phyloP scores from a whole-genome alignment of 2,113 vertebrate species.

The Cinclus mexicanus region DNA sequence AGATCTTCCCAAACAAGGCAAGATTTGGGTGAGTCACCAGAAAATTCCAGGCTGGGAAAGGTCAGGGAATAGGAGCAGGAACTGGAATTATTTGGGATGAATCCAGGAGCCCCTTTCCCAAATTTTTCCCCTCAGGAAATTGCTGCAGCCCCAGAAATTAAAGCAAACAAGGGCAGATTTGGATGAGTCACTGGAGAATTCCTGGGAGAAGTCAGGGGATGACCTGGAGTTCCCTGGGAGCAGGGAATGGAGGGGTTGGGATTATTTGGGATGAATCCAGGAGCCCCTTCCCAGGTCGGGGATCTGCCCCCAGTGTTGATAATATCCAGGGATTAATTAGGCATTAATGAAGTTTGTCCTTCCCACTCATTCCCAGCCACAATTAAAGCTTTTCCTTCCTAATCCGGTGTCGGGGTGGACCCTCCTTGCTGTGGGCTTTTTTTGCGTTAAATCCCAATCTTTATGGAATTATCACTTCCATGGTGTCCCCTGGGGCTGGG shows the following conservation, averaged over 20 bases:
- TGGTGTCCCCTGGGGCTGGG: background rate
- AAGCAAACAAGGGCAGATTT: rapidly evolving
- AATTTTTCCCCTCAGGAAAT: rapidly evolving
- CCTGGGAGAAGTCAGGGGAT: background rate
- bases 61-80: background rate
- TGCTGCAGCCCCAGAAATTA: rapidly evolving
- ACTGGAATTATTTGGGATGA: background rate
- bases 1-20: background rate
- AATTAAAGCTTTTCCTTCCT: background rate
- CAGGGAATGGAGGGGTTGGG: background rate
- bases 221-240: too few species aligned
- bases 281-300: background rate
- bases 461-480: rapidly evolving
- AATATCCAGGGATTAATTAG: background rate
- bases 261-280: background rate
- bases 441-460: background rate
- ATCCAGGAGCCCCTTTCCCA: background rate
- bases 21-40: background rate
- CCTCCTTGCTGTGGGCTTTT: too few species aligned
- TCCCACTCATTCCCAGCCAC: rapidly evolving
- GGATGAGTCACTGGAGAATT: background rate
- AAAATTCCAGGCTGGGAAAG: background rate
- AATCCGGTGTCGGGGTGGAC: rapidly evolving
- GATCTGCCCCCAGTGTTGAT: rapidly evolving
- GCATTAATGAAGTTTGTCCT: background rate